A percentile compares a stretch with the other conserved stretches of the same genome.
phyloP scores from a whole-genome alignment of 2,797 vertebrate species.

The Paguma larvata region DNA sequence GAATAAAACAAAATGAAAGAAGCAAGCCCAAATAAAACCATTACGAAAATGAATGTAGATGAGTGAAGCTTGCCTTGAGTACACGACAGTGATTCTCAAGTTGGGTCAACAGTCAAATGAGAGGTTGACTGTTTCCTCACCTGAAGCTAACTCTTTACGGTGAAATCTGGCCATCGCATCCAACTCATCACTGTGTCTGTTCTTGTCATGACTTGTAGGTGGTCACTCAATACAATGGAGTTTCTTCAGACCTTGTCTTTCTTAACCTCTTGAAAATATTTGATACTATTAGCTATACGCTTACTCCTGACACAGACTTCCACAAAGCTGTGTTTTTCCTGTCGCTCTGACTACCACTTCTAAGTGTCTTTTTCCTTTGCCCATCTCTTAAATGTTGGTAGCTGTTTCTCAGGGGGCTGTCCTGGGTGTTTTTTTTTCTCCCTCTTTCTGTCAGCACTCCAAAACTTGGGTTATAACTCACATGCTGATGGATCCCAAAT shows the following conservation, averaged over 20 bases:
- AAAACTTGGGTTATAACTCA: neutral
- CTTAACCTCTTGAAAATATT: neutral
- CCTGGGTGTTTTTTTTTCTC: neutral
- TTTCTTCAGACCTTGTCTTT: constrained; percentile 4
- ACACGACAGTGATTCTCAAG: constrained; percentile 17
- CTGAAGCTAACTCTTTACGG: neutral
- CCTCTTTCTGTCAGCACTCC: neutral
- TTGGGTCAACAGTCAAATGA: neutral
- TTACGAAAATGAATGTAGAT: neutral
- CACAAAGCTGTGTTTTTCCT: neutral
- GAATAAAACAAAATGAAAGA: constrained; percentile 3
- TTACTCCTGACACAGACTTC: neutral
- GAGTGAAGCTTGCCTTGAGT: neutral
- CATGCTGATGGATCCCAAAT: neutral
- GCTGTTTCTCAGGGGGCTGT: neutral
- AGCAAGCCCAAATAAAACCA: neutral
- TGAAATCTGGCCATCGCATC: neutral
- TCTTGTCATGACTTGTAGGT: neutral
- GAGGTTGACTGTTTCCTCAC: neutral
- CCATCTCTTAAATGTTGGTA: neutral
- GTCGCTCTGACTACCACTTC: neutral
- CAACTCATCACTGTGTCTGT: neutral
- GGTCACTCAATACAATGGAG: neutral
- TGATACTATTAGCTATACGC: neutral
- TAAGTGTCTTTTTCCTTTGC: neutral